A percentile compares a stretch with the other conserved stretches of the same genome.
These are phyloP conservation scores for human (Homo sapiens) DNA, from an alignment of 2,113 vertebrate genomes.

Conservation along the genomic window DNA sequence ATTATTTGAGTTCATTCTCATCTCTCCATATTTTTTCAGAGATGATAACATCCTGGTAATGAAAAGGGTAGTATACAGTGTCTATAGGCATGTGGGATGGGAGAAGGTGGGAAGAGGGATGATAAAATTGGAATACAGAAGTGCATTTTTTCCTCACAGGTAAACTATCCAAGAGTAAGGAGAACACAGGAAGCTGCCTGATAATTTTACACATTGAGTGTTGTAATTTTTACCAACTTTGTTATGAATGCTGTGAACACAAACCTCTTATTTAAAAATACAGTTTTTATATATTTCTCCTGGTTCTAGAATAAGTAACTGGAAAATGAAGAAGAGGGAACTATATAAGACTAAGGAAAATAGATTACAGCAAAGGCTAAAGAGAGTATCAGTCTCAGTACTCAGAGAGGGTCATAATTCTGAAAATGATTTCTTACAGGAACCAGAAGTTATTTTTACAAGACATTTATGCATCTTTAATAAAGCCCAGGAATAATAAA, in stretches of 20 bases:
- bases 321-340: neutral
- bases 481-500: neutral
- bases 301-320: neutral
- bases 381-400: neutral
- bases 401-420: neutral
- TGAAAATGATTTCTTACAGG: neutral
- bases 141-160: neutral
- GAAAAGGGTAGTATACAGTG: neutral
- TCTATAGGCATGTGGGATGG: fast-evolving
- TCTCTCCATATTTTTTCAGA: neutral
- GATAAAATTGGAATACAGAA: fast-evolving
- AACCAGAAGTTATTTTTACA: neutral
- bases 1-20: neutral
- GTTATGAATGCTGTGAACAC: neutral
- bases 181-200: neutral
- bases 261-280: neutral
- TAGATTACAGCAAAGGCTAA: neutral
- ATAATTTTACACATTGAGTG: neutral
- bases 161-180: neutral
- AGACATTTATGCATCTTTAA: neutral
- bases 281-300: neutral
- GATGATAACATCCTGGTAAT: neutral
- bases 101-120: fast-evolving
- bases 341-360: neutral
- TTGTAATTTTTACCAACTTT: neutral